phyloP scores from a whole-genome alignment of 2,888 invertebrate genomes.

The Andrena praecox region DNA sequence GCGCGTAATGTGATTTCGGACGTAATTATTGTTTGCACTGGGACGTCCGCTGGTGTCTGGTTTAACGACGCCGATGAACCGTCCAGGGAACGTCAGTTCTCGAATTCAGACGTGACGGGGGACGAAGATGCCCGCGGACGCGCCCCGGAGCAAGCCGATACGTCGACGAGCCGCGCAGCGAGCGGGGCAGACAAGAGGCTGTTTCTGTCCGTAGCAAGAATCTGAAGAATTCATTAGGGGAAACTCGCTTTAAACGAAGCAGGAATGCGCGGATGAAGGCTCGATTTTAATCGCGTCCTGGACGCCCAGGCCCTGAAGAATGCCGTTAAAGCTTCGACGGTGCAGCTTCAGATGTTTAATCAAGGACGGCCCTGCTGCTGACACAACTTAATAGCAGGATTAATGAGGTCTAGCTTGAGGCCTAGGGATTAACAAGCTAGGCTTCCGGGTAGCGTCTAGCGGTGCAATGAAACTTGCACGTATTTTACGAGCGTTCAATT shows the following conservation, averaged over 20 bases:
- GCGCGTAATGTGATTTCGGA: conserved; percentile 55
- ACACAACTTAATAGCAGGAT: conserved; percentile 15
- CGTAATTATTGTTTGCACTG: conserved; percentile 56
- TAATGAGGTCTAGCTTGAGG: conserved; percentile 13
- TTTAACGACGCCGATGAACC: conserved; percentile 9
- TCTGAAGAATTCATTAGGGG: conserved; percentile 16
- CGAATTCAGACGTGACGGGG: background rate
- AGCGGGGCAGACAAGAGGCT: background rate
- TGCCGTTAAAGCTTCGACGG: conserved; percentile 30
- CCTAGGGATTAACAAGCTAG: background rate
- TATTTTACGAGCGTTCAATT: too few species aligned
- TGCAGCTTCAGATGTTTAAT: conserved; percentile 27
- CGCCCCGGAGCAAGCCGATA: background rate
- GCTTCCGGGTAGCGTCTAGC: background rate
- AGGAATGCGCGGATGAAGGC: conserved; percentile 12
- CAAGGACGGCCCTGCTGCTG: conserved; percentile 7
- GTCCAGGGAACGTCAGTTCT: background rate
- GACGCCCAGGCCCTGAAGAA: background rate
- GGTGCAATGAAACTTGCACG: too few species aligned
- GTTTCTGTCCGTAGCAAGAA: background rate
- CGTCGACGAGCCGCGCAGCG: background rate
- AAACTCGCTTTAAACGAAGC: background rate
- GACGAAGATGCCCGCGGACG: background rate
- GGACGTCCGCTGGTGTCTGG: conserved; percentile 30
- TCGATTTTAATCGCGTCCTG: conserved; percentile 15